Evolutionary conservation across 2,888 invertebrate species (phyloP).

Genomic region (Cyrtodaria siliqua): DNA sequence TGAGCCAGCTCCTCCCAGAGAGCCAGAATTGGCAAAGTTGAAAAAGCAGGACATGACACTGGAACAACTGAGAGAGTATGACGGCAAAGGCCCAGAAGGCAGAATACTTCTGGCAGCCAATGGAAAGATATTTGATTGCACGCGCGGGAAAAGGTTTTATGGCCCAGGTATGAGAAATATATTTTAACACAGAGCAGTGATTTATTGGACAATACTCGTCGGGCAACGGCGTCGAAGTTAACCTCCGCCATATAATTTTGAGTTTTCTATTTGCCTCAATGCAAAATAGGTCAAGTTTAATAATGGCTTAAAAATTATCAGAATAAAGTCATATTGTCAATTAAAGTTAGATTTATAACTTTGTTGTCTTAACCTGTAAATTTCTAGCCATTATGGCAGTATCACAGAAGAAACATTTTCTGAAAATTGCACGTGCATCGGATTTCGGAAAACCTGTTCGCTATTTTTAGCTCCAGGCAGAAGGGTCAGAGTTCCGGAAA

Average conservation of each 20-base stretch:
- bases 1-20: slow-evolving; percentile 81
- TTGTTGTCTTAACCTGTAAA: neutral
- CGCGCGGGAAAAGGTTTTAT: slow-evolving; percentile 94
- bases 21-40: slow-evolving; percentile 92
- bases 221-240: neutral
- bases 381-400: no score
- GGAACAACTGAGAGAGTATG: slow-evolving; percentile 93
- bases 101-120: slow-evolving; percentile 96
- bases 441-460: no score
- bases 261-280: neutral
- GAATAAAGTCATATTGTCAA: no score
- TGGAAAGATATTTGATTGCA: slow-evolving; percentile 97
- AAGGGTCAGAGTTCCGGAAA: no score
- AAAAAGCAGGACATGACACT: slow-evolving; percentile 95
- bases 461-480: no score
- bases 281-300: no score
- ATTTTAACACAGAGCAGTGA: neutral
- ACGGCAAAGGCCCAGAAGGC: slow-evolving; percentile 93
- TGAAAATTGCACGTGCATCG: no score
- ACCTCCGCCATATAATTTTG: neutral
- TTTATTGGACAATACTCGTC: neutral
- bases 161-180: slow-evolving; percentile 94
- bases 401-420: no score
- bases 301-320: no score
- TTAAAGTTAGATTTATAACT: no score